These are phyloP conservation scores for Glyphotaelius pellucidus DNA, from an alignment of 2,888 invertebrate genomes.

Conservation along the genomic window DNA sequence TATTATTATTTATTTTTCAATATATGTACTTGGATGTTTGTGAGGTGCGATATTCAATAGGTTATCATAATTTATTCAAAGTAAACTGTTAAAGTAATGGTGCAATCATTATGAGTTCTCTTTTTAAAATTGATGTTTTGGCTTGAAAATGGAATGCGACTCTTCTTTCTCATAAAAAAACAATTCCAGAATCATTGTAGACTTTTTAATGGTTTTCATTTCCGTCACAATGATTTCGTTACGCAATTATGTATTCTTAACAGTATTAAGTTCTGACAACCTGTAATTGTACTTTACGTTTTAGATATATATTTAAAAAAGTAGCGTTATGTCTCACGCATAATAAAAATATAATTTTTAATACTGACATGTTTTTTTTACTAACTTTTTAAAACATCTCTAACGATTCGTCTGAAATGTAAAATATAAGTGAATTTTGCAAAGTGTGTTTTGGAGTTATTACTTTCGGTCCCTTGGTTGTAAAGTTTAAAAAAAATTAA, in stretches of 20 bases:
- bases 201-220: background rate
- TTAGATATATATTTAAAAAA: background rate
- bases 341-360: background rate
- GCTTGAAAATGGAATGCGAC: background rate
- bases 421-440: background rate
- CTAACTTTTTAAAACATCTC: background rate
- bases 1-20: slow-evolving; percentile 2
- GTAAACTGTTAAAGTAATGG: background rate
- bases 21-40: background rate
- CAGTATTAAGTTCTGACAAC: background rate
- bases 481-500: background rate
- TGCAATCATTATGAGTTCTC: background rate
- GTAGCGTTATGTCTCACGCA: background rate
- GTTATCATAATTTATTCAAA: background rate
- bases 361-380: background rate
- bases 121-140: background rate
- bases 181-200: background rate
- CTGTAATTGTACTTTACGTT: background rate
- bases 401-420: background rate
- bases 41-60: background rate
- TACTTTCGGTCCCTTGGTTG: background rate
- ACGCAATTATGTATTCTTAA: background rate
- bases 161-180: background rate
- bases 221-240: background rate
- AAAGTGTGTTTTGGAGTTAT: background rate